Conservation (phyloP, 2,888 invertebrate genomes). For the Perizoma affinitatum region DNA sequence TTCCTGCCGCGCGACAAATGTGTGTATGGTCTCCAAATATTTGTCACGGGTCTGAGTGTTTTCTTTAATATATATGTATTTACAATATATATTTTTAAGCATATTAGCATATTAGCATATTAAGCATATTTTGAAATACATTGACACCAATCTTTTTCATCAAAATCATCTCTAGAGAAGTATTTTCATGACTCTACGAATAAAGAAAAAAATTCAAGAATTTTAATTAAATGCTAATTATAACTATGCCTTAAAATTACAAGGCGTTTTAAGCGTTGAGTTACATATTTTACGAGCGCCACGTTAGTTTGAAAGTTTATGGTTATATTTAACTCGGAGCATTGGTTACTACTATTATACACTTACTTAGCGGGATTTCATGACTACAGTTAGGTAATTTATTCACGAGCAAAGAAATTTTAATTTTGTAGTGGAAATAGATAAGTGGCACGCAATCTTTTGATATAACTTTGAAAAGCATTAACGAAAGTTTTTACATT, state of each 20-base stretch:
- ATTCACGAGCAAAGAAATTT: conserved; percentile 15
- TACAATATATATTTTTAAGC: too few species aligned
- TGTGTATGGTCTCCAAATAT: too few species aligned
- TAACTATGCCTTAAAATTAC: conserved; percentile 33
- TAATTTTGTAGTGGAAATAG: neutral
- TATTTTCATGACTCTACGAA: conserved; percentile 5
- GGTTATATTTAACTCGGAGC: conserved; percentile 18
- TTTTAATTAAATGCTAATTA: conserved; percentile 34
- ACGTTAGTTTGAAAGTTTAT: conserved; percentile 29
- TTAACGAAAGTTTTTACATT: conserved; percentile 27
- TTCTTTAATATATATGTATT: too few species aligned
- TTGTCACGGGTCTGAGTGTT: too few species aligned
- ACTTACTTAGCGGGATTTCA: conserved; percentile 16
- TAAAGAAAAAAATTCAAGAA: conserved; percentile 24
- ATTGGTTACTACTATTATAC: conserved; percentile 17
- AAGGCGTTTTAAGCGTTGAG: conserved; percentile 36
- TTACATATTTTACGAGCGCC: conserved; percentile 37
- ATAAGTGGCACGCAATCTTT: conserved; percentile 10
- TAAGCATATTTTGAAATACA: too few species aligned
- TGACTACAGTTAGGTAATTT: conserved; percentile 13
- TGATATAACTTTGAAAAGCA: conserved; percentile 22
- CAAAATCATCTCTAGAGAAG: neutral
- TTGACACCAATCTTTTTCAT: too few species aligned
- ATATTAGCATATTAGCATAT: too few species aligned
- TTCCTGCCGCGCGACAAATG: too few species aligned